Evolutionary conservation across 2,888 invertebrate species (phyloP), one percentile per base, ranked within the genome.

Genomic region (Sturmia bella): DNA sequence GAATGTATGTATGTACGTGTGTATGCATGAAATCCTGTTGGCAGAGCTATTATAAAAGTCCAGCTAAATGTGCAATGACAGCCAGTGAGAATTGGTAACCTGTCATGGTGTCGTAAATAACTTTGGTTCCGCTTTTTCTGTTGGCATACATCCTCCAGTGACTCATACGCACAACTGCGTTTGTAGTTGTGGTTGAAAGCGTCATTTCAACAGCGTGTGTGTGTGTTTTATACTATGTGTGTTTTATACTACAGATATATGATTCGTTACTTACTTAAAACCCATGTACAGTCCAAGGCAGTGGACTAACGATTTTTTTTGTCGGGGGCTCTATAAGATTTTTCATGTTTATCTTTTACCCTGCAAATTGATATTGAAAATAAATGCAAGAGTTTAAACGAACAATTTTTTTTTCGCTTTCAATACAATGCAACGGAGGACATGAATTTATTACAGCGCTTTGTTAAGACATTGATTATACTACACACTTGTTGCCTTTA

Each of bases 71-170:
- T 68, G 54, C 32, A 54, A 43, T 27, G 66, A 61, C 59, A 61
- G 37, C 43, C 21, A 57, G 50, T 63, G 57, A 70, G 69, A 57
- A 74, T 69, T 72, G 57, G 57, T 70, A 61, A 54, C 59, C 59
- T 72, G 80, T 80, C 76, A 64, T 61, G 64, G 59, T 32, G 37
- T 72, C 72, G 63, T 80, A 80, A 80, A 80, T 80, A 61, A 61
- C 21, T 41, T 56, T 50, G 21, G 17, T 63, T 37, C 13, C 59
- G 27, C 12, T 32, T 17, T 27, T 45, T 15, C 3, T 39, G 21
- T 48, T 61, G 54, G 54, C 50, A 48, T 69, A 27, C 45, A 45
- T 32, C 17, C 52, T 68, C 43, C 12, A 43, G 56, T 27, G 68
- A 11, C 21, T 68, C 37, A 48, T 27, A 70, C 15, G 50, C 27